These are phyloP conservation scores for Eilema griseolum DNA, from an alignment of 2,888 invertebrate genomes.

Conservation along the genomic window DNA sequence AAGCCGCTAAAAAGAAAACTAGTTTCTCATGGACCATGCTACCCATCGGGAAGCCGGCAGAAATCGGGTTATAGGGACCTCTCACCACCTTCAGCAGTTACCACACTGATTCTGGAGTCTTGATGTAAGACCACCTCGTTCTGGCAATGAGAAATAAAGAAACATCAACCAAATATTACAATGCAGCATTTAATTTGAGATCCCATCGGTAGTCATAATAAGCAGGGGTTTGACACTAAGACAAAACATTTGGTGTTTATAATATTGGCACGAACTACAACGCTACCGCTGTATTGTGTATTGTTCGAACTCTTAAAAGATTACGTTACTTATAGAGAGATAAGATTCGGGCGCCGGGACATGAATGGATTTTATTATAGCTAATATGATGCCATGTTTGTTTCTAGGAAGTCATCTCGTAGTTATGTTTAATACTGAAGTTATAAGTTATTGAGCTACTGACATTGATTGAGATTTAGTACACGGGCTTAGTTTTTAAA, in stretches of 20 bases:
- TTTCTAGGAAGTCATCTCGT: conserved; percentile 33
- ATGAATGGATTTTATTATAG: conserved; percentile 18
- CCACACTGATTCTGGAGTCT: not conserved
- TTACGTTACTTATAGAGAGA: conserved; percentile 45
- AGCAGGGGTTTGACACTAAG: conserved; percentile 57
- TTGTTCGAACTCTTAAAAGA: conserved; percentile 54
- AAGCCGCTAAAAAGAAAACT: no score
- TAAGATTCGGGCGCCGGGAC: conserved; percentile 45
- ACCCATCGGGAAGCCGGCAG: no score
- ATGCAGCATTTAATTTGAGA: conserved; percentile 33
- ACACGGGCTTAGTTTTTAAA: not conserved
- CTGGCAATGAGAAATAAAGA: conserved; percentile 6
- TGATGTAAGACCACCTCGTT: not conserved
- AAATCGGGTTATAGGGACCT: no score
- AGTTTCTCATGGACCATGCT: no score
- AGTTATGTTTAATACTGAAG: not conserved
- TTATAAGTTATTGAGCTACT: conserved; percentile 3
- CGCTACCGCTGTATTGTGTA: conserved; percentile 52
- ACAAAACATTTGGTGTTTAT: conserved; percentile 64
- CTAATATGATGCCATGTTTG: conserved; percentile 13
- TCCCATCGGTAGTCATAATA: conserved; percentile 59
- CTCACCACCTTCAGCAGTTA: not conserved
- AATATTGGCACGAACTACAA: conserved; percentile 57
- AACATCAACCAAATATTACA: conserved; percentile 18
- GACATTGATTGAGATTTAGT: not conserved